Conservation (phyloP, 2,888 invertebrate genomes). For the Caenorhabditis sinica region DNA sequence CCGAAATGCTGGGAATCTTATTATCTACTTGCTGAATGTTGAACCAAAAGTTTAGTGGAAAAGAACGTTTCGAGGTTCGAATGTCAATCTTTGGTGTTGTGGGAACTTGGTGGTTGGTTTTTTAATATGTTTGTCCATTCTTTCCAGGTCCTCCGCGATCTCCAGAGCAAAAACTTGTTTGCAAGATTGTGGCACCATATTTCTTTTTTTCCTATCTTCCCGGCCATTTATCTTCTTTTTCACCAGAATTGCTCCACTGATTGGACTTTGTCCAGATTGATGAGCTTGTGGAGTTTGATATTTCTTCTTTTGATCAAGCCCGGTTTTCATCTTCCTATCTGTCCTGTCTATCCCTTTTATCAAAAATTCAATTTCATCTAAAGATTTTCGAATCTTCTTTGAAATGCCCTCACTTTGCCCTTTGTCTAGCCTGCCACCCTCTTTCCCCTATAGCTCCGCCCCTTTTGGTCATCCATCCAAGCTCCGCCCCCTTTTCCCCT, state of each 20-base stretch:
- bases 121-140: neutral
- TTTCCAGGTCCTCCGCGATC: neutral
- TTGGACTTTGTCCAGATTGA: neutral
- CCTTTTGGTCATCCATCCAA: neutral
- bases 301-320: neutral
- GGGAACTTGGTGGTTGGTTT: no score
- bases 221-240: neutral
- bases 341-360: neutral
- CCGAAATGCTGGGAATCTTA: no score
- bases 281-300: conserved; percentile 5
- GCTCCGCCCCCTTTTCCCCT: conserved; percentile 26
- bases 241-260: neutral
- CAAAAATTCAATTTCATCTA: neutral
- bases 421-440: conserved; percentile 31
- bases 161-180: neutral
- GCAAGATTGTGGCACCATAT: neutral
- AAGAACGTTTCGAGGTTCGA: no score
- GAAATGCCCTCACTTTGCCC: conserved; percentile 19
- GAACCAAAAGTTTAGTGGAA: no score
- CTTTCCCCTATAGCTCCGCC: conserved; percentile 17
- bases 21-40: no score
- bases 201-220: neutral
- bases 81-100: no score
- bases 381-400: neutral
- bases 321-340: neutral